A percentile compares a stretch with the other conserved stretches of the same genome.
phyloP scores from a whole-genome alignment of 2,113 vertebrate genomes.

The Oophaga pumilio region DNA sequence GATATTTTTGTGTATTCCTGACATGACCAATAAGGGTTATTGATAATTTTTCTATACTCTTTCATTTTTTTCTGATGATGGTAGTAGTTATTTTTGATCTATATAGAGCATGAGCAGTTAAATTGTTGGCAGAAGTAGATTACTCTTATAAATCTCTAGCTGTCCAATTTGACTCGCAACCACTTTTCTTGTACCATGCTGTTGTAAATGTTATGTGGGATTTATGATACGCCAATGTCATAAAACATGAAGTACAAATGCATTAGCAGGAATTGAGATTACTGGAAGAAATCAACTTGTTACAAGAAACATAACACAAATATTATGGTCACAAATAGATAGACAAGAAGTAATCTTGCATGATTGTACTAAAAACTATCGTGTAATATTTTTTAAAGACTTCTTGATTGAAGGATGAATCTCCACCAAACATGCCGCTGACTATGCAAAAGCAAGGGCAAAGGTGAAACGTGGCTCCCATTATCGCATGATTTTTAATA shows the following conservation, averaged over 20 bases:
- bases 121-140: background rate
- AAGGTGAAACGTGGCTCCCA: too few species aligned
- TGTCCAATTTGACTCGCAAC: background rate
- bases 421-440: too few species aligned
- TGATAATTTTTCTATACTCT: background rate
- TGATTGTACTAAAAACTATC: too few species aligned
- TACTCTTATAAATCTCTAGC: constrained; percentile 7
- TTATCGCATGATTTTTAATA: too few species aligned
- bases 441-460: too few species aligned
- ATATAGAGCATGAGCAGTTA: background rate
- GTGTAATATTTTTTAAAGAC: too few species aligned
- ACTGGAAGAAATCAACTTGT: background rate
- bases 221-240: constrained; percentile 13
- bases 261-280: constrained; percentile 20
- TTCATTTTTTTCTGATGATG: background rate
- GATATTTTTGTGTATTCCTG: too few species aligned
- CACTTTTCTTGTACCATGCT: constrained; percentile 21
- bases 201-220: constrained; percentile 6
- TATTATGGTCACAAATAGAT: background rate
- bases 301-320: constrained; percentile 4
- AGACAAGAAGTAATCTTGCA: too few species aligned
- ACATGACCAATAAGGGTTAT: too few species aligned
- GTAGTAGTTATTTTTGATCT: background rate
- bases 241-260: background rate
- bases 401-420: too few species aligned